phyloP scores from a whole-genome alignment of 2,797 vertebrate genomes.

The Crenichthys baileyi region DNA sequence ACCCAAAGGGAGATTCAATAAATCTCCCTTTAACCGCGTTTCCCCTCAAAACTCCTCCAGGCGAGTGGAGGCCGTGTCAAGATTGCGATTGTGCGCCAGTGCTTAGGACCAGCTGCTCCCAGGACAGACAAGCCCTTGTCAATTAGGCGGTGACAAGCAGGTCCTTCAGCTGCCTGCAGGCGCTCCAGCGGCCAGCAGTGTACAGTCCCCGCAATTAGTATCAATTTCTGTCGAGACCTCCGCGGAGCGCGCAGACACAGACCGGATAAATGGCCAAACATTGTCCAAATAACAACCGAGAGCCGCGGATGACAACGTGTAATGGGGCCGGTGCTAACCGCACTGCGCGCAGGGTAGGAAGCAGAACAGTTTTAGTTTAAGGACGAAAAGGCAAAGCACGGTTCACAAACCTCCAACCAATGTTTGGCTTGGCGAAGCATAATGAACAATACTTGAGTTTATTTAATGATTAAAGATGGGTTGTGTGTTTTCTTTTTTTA shows the following conservation, averaged over 20 bases:
- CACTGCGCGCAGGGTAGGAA: constrained; percentile 42
- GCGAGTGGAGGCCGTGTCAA: constrained; percentile 94
- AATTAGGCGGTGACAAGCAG: constrained; percentile 99
- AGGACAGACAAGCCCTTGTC: constrained; percentile 99
- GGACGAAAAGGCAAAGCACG: not conserved
- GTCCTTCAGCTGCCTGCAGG: constrained; percentile 89
- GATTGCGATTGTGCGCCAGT: constrained; percentile 96
- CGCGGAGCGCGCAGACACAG: constrained; percentile 88
- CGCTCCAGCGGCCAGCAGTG: constrained; percentile 89
- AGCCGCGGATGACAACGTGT: constrained; percentile 76
- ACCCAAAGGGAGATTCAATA: constrained; percentile 96
- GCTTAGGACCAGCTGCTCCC: constrained; percentile 98
- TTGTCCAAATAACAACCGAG: constrained; percentile 68
- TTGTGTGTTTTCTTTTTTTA: not conserved
- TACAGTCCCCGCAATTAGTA: constrained; percentile 98
- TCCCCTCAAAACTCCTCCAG: constrained; percentile 90
- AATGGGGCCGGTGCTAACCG: constrained; percentile 67
- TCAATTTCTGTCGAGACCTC: constrained; percentile 96
- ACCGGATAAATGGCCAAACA: constrained; percentile 78
- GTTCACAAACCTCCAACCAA: not conserved
- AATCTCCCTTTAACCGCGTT: constrained; percentile 98
- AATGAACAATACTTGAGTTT: not conserved
- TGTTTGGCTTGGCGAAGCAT: not conserved
- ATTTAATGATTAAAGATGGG: not conserved
- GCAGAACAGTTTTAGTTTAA: constrained; percentile 46